Conservation (phyloP, 2,797 vertebrate species). For the Balearica regulorum region DNA sequence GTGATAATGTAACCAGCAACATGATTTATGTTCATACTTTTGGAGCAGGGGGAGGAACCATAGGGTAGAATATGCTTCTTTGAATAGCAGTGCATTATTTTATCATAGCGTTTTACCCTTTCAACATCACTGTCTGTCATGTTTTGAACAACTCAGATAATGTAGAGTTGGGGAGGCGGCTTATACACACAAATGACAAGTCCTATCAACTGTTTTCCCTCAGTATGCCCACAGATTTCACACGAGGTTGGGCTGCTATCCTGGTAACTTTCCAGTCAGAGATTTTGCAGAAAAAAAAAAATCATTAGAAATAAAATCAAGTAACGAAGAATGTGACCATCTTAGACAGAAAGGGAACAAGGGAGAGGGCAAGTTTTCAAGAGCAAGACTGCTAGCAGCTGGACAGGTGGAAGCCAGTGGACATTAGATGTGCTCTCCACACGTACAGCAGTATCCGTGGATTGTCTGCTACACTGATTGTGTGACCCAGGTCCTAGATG, state of each 20-base stretch:
- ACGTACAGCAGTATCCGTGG: background rate
- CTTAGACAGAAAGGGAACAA: background rate
- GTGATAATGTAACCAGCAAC: slow-evolving; percentile 14
- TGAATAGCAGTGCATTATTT: background rate
- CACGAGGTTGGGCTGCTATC: background rate
- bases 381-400: background rate
- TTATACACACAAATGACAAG: background rate
- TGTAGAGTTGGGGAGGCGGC: background rate
- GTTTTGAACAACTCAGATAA: background rate
- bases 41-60: background rate
- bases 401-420: background rate
- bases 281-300: background rate
- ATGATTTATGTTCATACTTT: slow-evolving; percentile 26
- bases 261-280: background rate
- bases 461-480: background rate
- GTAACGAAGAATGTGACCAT: background rate
- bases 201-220: background rate
- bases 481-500: background rate
- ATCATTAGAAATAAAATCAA: background rate
- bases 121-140: background rate
- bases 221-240: background rate
- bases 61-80: background rate
- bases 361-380: background rate
- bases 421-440: background rate
- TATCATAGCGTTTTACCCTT: background rate